phyloP scores from a whole-genome alignment of 2,888 invertebrate genomes.

The Lasioglossum vierecki region DNA sequence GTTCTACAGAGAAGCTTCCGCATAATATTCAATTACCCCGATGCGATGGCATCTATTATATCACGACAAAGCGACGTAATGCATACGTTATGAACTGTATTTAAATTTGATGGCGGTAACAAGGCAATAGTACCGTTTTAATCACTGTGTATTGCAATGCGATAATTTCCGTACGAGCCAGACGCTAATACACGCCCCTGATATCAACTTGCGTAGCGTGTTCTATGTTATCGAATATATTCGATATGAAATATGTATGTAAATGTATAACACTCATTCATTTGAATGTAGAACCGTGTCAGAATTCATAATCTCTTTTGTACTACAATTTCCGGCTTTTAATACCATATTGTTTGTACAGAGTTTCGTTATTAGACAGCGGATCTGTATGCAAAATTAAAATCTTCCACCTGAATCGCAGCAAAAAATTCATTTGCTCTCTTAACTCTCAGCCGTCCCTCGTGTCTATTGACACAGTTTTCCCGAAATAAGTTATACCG shows the following conservation, averaged over 20 bases:
- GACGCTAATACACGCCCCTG: conserved; percentile 39
- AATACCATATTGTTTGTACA: background rate
- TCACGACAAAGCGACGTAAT: conserved; percentile 4
- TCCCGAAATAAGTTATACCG: too few species aligned
- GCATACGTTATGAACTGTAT: conserved; percentile 1
- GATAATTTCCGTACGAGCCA: conserved; percentile 1
- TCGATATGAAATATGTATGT: background rate
- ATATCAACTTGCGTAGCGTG: conserved; percentile 23
- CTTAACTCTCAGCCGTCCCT: too few species aligned
- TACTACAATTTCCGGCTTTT: background rate
- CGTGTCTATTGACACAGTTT: too few species aligned
- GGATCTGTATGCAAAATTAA: too few species aligned
- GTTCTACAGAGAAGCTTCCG: background rate
- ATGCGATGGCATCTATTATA: background rate
- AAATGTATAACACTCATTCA: background rate
- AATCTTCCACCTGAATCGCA: too few species aligned
- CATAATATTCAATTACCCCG: background rate
- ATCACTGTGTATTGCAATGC: background rate
- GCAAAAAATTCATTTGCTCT: too few species aligned
- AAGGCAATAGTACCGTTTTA: background rate
- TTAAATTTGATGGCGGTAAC: conserved; percentile 1
- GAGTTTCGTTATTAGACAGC: background rate
- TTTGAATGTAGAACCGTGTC: background rate
- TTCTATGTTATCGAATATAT: background rate
- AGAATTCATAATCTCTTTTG: background rate